Evolutionary conservation across 2,888 invertebrate species (phyloP), one percentile per base, ranked within the genome.

Genomic region (Mimachlamys varia): DNA sequence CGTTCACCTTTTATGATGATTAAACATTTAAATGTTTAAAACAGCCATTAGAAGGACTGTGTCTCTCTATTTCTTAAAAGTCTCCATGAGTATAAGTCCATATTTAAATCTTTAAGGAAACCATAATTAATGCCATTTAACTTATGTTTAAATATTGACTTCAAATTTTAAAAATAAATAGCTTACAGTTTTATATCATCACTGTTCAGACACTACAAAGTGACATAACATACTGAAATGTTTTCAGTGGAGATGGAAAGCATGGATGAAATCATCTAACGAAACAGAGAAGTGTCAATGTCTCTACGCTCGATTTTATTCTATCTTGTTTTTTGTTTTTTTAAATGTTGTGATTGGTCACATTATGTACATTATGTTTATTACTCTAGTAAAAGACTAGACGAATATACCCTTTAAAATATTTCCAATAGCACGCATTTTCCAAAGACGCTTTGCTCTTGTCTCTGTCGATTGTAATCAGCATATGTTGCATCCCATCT

Each of bases 401-500:
- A 44, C 3, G 53, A 17, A 22, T 22, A 22, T 62, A 62, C 62
- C 44, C 44, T 44, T 62, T 62, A 5, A n/a, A 10, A 53, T 53
- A 13, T 12, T 17, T 19, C 15, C 15, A 10, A 53, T 53, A 53
- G 17, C n/a, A 22, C 22, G n/a, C 7, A 62, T 33, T 27, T 12
- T 76, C 10, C 27, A 5, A 76, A 76, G 27, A 76, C 15, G 12
- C 15, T 76, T 27, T 27, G 76, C 62, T 62, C 62, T 76, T 33
- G 13, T 76, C 27, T 76, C 27, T 76, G 33, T 15, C 1, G 33
- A 33, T 33, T 22, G 27, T 22, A 76, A 7, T 33, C 33, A 15
- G 76, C 76, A 76, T 76, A 76, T 76, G 76, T 22, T 76, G 76
- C 76, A 27, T 76, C 76, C 76, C 76, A 76, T 76, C 76, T 33